phyloP scores from a whole-genome alignment of 2,113 vertebrate genomes.

The Nycticorax nycticorax region DNA sequence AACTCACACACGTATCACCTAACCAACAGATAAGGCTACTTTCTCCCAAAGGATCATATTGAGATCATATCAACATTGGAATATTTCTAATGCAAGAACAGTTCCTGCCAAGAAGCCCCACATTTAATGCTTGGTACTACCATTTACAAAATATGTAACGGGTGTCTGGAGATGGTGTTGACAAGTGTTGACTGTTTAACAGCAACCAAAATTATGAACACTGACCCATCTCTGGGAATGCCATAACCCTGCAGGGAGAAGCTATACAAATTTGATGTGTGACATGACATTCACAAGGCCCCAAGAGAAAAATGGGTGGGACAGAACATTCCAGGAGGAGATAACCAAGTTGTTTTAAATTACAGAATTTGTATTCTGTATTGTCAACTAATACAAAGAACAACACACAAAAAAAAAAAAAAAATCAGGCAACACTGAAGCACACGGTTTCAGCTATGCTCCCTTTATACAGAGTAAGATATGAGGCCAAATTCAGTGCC shows the following conservation, averaged over 20 bases:
- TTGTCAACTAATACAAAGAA: neutral
- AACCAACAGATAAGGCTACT: neutral
- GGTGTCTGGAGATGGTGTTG: neutral
- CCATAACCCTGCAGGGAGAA: neutral
- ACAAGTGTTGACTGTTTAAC: neutral
- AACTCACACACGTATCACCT: neutral
- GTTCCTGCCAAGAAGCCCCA: neutral
- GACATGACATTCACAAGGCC: neutral
- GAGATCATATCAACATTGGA: neutral
- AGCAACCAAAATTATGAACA: neutral
- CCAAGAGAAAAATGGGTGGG: neutral
- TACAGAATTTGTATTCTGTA: neutral
- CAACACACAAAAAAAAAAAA: neutral
- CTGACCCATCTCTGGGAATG: constrained; percentile 22
- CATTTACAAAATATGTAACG: neutral
- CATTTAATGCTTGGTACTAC: neutral
- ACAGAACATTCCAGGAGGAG: neutral
- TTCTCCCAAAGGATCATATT: neutral
- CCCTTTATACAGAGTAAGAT: neutral
- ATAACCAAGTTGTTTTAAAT: neutral
- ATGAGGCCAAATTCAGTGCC: neutral
- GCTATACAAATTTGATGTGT: neutral
- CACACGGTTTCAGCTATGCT: neutral
- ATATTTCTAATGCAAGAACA: neutral
- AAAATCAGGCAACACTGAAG: neutral